A percentile compares a stretch with the other conserved stretches of the same genome.
Conservation (phyloP, 2,797 vertebrate genomes). For the Hydrophis major region DNA sequence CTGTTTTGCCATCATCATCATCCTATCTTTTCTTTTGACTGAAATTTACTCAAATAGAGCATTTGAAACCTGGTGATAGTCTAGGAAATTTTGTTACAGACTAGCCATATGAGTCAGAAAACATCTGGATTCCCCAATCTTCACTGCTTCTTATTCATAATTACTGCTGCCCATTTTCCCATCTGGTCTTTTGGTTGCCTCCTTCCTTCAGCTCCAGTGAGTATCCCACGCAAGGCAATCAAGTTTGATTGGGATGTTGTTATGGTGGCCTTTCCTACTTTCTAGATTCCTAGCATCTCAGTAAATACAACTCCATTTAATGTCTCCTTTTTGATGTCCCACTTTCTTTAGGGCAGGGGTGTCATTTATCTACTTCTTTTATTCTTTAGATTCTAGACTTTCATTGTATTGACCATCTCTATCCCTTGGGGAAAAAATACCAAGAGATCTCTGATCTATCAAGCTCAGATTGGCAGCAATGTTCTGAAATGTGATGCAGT, state of each 20-base stretch:
- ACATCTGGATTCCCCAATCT: conserved; percentile 18
- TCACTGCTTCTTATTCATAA: conserved; percentile 8
- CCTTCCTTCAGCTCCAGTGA: background rate
- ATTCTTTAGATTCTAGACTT: background rate
- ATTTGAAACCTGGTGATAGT: background rate
- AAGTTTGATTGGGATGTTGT: background rate
- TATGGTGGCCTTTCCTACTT: background rate
- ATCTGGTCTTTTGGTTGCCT: conserved; percentile 5
- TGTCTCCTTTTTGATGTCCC: background rate
- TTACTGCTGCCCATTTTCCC: background rate
- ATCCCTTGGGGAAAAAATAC: background rate
- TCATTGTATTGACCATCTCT: background rate
- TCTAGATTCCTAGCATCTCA: background rate
- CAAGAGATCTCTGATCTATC: background rate
- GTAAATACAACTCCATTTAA: background rate
- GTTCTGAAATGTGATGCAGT: background rate
- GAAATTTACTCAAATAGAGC: background rate
- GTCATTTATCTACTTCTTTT: background rate
- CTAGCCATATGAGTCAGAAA: background rate
- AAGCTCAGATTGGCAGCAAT: background rate
- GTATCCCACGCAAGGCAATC: background rate
- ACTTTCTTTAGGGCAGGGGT: background rate
- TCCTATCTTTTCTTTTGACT: background rate
- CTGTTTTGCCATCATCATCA: background rate
- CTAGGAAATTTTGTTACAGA: background rate